Percentiles rank a stretch among this genome's conserved stretches.
These are phyloP conservation scores for Pachymerium ferrugineum DNA, from an alignment of 2,888 invertebrate species.

Conservation along the genomic window DNA sequence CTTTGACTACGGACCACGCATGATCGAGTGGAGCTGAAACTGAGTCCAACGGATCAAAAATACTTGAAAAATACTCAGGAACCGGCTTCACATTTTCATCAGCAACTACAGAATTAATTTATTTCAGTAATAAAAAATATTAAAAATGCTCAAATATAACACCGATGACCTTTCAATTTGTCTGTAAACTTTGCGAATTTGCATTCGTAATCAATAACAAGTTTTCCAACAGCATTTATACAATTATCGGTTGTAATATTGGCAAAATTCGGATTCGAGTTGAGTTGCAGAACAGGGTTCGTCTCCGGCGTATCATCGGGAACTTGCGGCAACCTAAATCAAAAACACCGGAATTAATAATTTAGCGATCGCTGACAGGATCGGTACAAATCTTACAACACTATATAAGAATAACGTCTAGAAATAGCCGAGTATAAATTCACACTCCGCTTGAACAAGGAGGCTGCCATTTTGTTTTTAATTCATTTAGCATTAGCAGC, in stretches of 20 bases:
- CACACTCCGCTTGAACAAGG: background rate
- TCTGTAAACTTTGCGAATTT: constrained; percentile 64
- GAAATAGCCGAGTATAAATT: background rate
- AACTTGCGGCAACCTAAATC: constrained; percentile 53
- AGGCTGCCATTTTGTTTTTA: constrained; percentile 15
- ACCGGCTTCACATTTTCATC: constrained; percentile 39
- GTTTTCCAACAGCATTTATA: constrained; percentile 73
- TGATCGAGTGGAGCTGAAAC: constrained; percentile 66
- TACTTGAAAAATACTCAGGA: constrained; percentile 59
- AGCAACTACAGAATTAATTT: background rate
- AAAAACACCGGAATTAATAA: background rate
- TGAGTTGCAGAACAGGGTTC: constrained; percentile 64
- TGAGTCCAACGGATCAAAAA: constrained; percentile 69
- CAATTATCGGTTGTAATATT: constrained; percentile 76
- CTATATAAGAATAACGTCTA: background rate
- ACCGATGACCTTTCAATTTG: constrained; percentile 49
- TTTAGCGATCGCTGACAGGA: background rate
- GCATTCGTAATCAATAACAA: constrained; percentile 73
- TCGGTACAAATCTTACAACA: background rate
- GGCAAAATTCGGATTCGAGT: constrained; percentile 73
- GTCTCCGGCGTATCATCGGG: constrained; percentile 67
- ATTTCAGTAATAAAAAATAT: background rate
- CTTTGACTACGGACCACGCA: constrained; percentile 82
- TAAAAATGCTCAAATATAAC: background rate
- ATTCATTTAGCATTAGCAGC: too few relatives aligned